A percentile compares a stretch with the other conserved stretches of the same genome.
Conservation (phyloP, 2,113 vertebrate species). For the Centropus bengalensis region DNA sequence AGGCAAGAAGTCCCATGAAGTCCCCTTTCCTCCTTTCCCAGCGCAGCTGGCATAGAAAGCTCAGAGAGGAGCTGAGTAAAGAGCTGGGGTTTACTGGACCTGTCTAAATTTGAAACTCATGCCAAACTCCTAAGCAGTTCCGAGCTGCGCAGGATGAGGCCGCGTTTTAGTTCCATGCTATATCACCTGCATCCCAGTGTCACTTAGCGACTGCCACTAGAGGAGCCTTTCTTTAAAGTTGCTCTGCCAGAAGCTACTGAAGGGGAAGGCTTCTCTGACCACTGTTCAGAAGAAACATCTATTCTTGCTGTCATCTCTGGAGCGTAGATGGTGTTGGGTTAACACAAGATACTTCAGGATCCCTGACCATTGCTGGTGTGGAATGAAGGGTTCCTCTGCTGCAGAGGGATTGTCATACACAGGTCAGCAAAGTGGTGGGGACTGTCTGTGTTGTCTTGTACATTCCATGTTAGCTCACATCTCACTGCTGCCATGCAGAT, state of each 20-base stretch:
- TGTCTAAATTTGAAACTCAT: not conserved
- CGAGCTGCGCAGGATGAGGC: not conserved
- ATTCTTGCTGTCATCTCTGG: not conserved
- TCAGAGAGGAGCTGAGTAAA: not conserved
- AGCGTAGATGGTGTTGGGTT: not conserved
- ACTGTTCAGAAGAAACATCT: not conserved
- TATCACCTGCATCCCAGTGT: not conserved
- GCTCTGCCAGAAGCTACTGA: not conserved
- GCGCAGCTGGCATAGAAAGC: not conserved
- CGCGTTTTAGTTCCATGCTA: not conserved
- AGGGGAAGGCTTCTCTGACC: not conserved
- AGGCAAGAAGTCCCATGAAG: not conserved
- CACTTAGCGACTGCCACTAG: not conserved
- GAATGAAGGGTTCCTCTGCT: not conserved
- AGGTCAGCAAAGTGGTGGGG: fast-evolving
- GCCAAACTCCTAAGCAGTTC: not conserved
- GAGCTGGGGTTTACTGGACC: not conserved
- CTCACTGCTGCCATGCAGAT: not conserved
- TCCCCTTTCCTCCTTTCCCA: not conserved
- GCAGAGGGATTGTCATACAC: not conserved
- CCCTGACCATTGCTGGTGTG: not conserved
- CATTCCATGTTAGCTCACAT: not conserved
- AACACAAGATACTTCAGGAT: not conserved
- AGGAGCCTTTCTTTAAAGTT: not conserved
- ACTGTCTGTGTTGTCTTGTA: not conserved